phyloP scores from a whole-genome alignment of 2,888 invertebrate species.

The Caenorhabditis sinica region DNA sequence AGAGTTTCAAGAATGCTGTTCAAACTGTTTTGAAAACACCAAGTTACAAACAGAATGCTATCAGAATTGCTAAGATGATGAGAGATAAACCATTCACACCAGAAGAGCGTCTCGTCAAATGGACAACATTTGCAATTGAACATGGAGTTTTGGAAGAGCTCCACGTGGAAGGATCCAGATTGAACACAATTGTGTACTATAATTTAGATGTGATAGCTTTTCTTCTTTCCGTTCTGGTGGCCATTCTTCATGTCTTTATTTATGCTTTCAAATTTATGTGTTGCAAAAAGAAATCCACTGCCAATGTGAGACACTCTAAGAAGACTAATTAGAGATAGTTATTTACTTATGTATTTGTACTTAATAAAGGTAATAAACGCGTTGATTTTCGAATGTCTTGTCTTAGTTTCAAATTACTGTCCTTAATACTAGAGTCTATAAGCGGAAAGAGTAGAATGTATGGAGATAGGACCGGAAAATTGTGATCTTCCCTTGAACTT shows the following conservation, averaged over 20 bases:
- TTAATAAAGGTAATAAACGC: constrained; percentile 21
- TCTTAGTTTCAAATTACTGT: no score
- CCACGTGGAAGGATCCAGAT: constrained; percentile 70
- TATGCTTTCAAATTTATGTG: constrained; percentile 36
- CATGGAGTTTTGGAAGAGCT: constrained; percentile 75
- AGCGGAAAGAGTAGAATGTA: neutral
- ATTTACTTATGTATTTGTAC: neutral
- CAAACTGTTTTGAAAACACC: constrained; percentile 64
- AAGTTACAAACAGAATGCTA: constrained; percentile 70
- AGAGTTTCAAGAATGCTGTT: constrained; percentile 64
- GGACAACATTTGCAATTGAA: constrained; percentile 74
- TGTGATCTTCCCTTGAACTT: constrained; percentile 29
- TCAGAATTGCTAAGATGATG: constrained; percentile 69
- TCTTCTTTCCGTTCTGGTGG: constrained; percentile 13
- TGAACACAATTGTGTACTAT: constrained; percentile 75
- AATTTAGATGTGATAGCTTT: constrained; percentile 73
- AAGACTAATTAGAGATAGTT: constrained; percentile 26
- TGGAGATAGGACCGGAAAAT: neutral
- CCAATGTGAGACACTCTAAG: constrained; percentile 30
- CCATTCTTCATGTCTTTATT: constrained; percentile 48
- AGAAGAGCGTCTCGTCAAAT: constrained; percentile 73
- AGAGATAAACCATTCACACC: constrained; percentile 72
- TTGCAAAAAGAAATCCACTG: constrained; percentile 30
- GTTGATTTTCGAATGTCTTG: neutral
- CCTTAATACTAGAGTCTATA: neutral